Evolutionary conservation across 1,140 invertebrate genomes (phyloP).

Genomic region (Drosophila bifasciata): DNA sequence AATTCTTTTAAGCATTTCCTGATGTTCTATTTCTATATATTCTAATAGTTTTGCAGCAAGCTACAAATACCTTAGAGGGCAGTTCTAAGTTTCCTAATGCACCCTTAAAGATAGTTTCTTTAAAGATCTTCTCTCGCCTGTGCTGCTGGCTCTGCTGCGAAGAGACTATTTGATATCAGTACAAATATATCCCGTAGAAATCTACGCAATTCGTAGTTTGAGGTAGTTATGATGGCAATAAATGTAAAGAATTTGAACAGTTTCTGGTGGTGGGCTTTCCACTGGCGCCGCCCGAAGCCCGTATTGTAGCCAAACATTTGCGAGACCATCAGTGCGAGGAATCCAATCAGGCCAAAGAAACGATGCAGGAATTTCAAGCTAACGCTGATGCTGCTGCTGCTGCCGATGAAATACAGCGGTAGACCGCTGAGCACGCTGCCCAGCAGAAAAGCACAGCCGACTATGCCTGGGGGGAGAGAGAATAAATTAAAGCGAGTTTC

Average conservation of each 20-base stretch:
- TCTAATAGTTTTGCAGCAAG: no score
- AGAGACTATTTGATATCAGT: neutral
- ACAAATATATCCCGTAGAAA: slow-evolving; percentile 44
- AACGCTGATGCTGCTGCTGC: slow-evolving; percentile 9
- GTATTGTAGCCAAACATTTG: slow-evolving; percentile 79
- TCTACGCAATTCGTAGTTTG: slow-evolving; percentile 62
- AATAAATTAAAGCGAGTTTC: slow-evolving; percentile 42
- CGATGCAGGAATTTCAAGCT: slow-evolving; percentile 60
- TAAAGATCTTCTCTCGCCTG: slow-evolving; percentile 29
- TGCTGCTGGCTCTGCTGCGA: neutral
- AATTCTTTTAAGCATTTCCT: no score
- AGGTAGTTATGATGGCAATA: slow-evolving; percentile 56
- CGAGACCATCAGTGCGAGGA: slow-evolving; percentile 66
- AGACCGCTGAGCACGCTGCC: slow-evolving; percentile 46
- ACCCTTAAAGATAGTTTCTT: neutral
- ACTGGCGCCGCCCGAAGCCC: slow-evolving; percentile 72
- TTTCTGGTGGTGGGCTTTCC: slow-evolving; percentile 58
- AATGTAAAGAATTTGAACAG: slow-evolving; percentile 70
- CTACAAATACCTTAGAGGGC: slow-evolving; percentile 20
- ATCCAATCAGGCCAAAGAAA: slow-evolving; percentile 58
- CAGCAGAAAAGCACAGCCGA: slow-evolving; percentile 65
- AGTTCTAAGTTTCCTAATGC: neutral
- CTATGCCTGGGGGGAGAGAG: slow-evolving; percentile 40
- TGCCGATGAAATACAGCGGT: slow-evolving; percentile 47
- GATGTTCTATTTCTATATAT: no score